phyloP scores from a whole-genome alignment of 2,113 vertebrate genomes.

The Corydoras maculifer region DNA sequence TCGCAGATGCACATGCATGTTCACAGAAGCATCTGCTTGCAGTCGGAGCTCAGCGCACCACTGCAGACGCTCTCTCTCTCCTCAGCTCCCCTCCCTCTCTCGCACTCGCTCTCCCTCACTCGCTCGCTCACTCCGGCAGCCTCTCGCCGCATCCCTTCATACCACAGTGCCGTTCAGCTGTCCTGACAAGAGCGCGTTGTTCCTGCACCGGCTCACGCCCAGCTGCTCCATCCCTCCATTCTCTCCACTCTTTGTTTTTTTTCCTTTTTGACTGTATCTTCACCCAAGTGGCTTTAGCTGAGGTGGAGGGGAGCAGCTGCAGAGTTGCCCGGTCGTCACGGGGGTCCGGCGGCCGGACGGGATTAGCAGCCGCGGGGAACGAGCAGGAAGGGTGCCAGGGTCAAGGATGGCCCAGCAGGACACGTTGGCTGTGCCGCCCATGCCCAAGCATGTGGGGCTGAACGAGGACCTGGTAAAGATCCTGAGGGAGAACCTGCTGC shows the following conservation, averaged over 20 bases:
- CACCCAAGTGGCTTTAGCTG: constrained; percentile 9
- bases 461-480: constrained; percentile 96
- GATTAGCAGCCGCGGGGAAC: constrained; percentile 23
- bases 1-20: constrained; percentile 16
- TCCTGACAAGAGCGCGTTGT: constrained; percentile 47
- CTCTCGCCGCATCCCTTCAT: constrained; percentile 43
- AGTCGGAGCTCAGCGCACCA: constrained; percentile 30
- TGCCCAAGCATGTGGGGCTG: constrained; percentile 84
- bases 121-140: not conserved
- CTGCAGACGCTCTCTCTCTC: constrained; percentile 28
- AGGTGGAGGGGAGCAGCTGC: constrained; percentile 21
- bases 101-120: constrained; percentile 34
- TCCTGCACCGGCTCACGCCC: constrained; percentile 1
- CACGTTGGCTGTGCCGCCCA: constrained; percentile 80
- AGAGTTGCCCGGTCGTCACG: constrained; percentile 11
- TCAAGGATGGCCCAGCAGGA: constrained; percentile 88
- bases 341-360: constrained; percentile 10
- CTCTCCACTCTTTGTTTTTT: not conserved
- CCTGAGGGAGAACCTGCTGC: constrained; percentile 91
- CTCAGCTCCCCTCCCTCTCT: not conserved
- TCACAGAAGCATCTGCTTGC: constrained; percentile 38
- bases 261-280: not conserved
- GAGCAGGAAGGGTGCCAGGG: constrained; percentile 48
- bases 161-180: constrained; percentile 56
- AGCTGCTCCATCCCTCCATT: not conserved